phyloP scores from a whole-genome alignment of 2,888 invertebrate species.

The Pyrrhosoma nymphula region DNA sequence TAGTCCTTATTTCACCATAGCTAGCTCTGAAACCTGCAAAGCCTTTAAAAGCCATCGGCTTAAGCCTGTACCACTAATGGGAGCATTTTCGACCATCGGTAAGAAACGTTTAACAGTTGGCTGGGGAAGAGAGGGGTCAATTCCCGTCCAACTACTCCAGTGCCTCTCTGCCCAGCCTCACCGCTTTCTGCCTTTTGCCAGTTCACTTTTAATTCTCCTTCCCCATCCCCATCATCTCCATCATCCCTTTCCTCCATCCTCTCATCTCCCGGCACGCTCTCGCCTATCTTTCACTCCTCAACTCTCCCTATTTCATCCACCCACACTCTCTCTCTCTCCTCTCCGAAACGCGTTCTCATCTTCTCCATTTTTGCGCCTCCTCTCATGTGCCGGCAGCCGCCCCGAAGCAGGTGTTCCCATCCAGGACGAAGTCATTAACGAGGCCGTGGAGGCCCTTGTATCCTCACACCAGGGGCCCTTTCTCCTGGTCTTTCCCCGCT shows the following conservation, averaged over 20 bases:
- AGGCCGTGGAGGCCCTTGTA: constrained; percentile 52
- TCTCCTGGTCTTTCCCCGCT: neutral
- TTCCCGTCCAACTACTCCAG: neutral
- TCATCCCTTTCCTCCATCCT: neutral
- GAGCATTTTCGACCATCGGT: too few relatives aligned
- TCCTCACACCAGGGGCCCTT: constrained; percentile 43
- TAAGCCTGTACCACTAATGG: too few relatives aligned
- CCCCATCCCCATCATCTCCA: neutral
- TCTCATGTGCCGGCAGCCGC: neutral
- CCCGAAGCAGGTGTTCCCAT: constrained; percentile 62
- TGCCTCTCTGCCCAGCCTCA: neutral
- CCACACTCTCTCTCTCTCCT: neutral
- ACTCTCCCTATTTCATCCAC: neutral
- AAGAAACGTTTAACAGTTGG: neutral
- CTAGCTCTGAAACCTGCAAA: too few relatives aligned
- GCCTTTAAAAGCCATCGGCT: too few relatives aligned
- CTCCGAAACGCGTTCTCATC: neutral
- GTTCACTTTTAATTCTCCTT: neutral
- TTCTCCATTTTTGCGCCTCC: neutral
- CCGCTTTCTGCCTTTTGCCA: neutral
- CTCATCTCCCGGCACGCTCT: neutral
- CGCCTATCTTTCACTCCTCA: neutral
- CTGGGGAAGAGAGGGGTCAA: neutral
- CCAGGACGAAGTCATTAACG: constrained; percentile 49
- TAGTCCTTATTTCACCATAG: too few relatives aligned